Evolutionary conservation across 30 jellyfish, hydroid and myxozoan species (phyloP), one percentile per base, ranked within the genome.

Genomic region (Turritopsis rubra): DNA sequence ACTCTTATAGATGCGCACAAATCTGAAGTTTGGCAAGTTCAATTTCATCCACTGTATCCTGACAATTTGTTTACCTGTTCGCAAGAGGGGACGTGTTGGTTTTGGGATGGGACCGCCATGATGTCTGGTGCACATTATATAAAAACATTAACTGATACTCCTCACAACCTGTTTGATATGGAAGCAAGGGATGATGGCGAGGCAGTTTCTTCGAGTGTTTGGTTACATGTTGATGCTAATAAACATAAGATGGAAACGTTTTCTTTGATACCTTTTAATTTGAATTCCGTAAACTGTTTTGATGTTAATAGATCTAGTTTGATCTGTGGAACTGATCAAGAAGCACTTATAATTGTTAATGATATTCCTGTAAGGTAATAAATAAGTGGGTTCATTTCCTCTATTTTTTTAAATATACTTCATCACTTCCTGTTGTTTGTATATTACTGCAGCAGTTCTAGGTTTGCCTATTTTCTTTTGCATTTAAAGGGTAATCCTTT

Each of bases 1-100:
- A 81, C 96, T 0, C 78, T 92, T 21, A 75, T 92, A 27, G 96
- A 92, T 23, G 98, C 98, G 8, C 98, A 92, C 75, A 86, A 81
- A 29, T 86, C 85, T 18, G 88, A 66, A 29, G 98, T 92, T 29
- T 92, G 98, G 98, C 89, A 88, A 71, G 96, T 92, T 8, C 80
- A 88, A 72, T 92, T 92, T 79, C 98, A 92, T 80, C 90, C 96
- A 1, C 72, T 66, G 75, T 71, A 86, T 73, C 96, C 98, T 24
- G 98, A 92, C 79, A 92, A 92, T 80, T 60, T 92, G 91, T 92
- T 92, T 79, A 92, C 98, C 25, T 92, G 96, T 68, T 92, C 98
- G 16, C 95, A 92, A 73, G 98, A 92, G 75, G 98, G 98, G 30
- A 88, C 98, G 20, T 83, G 90, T 23, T 92, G 98, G 98, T 92